Evolutionary conservation across 2,888 invertebrate genomes (phyloP).

Genomic region (Drosophila mayaguana): DNA sequence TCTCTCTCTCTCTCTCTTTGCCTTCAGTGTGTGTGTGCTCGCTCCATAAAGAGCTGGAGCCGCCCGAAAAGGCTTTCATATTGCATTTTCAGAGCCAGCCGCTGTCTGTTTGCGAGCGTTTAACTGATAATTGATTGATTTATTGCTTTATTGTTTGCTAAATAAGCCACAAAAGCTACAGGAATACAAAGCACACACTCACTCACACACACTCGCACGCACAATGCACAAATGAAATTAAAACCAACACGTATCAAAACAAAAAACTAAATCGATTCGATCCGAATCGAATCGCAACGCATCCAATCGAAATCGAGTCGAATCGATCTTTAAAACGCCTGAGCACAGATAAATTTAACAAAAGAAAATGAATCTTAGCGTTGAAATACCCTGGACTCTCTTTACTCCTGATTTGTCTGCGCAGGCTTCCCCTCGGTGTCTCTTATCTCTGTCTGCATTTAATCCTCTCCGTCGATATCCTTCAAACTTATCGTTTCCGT

Average conservation of each 20-base stretch:
- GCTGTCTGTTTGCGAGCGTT: conserved; percentile 59
- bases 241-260: conserved; percentile 23
- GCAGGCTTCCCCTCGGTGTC: too few species aligned
- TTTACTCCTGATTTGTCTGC: background rate
- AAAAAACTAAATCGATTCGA: conserved; percentile 38
- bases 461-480: too few species aligned
- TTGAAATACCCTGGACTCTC: background rate
- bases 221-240: conserved; percentile 26
- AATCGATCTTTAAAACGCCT: conserved; percentile 30
- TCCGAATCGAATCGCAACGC: conserved; percentile 32
- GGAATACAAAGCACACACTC: conserved; percentile 8
- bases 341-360: conserved; percentile 21
- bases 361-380: background rate
- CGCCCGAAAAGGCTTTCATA: conserved; percentile 61
- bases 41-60: conserved; percentile 16
- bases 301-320: conserved; percentile 30
- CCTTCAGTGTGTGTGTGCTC: background rate
- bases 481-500: too few species aligned
- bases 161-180: conserved; percentile 59
- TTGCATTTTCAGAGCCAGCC: conserved; percentile 39
- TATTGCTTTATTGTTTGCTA: conserved; percentile 81
- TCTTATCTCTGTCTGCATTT: too few species aligned
- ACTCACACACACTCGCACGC: conserved; percentile 1
- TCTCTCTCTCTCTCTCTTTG: background rate
- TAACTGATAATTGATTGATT: conserved; percentile 78